phyloP scores from a whole-genome alignment of 92 coral and sea anemone genomes.

The Porites evermanni region DNA sequence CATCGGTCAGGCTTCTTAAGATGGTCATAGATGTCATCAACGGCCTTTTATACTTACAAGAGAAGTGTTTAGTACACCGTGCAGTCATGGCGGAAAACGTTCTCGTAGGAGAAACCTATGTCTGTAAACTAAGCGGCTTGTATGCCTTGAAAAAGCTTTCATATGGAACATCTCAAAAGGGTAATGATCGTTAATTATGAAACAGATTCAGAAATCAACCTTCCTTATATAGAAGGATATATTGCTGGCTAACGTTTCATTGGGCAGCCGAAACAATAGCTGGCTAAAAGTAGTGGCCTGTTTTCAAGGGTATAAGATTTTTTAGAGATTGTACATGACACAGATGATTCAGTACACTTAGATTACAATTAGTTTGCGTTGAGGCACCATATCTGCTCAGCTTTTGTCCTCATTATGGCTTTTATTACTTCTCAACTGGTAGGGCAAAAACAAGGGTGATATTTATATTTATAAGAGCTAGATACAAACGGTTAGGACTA shows the following conservation, averaged over 20 bases:
- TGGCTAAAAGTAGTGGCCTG: too few relatives aligned
- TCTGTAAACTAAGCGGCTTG: constrained; percentile 27
- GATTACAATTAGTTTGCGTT: too few relatives aligned
- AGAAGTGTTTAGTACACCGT: constrained; percentile 14
- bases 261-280: too few relatives aligned
- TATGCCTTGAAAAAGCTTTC: not conserved
- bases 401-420: too few relatives aligned
- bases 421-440: too few relatives aligned
- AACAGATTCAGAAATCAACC: not conserved
- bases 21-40: constrained; percentile 9
- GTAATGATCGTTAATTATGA: not conserved
- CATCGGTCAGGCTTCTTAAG: not conserved
- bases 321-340: too few relatives aligned
- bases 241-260: not conserved
- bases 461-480: too few relatives aligned
- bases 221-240: not conserved
- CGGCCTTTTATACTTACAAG: constrained; percentile 7
- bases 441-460: too few relatives aligned
- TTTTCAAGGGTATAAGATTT: too few relatives aligned
- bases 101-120: constrained; percentile 19
- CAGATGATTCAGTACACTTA: too few relatives aligned
- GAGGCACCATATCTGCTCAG: too few relatives aligned
- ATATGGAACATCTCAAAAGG: not conserved
- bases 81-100: constrained; percentile 42
- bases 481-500: too few relatives aligned